These are phyloP conservation scores for Podarcis cretensis DNA, from an alignment of 2,113 vertebrate genomes.

Conservation along the genomic window DNA sequence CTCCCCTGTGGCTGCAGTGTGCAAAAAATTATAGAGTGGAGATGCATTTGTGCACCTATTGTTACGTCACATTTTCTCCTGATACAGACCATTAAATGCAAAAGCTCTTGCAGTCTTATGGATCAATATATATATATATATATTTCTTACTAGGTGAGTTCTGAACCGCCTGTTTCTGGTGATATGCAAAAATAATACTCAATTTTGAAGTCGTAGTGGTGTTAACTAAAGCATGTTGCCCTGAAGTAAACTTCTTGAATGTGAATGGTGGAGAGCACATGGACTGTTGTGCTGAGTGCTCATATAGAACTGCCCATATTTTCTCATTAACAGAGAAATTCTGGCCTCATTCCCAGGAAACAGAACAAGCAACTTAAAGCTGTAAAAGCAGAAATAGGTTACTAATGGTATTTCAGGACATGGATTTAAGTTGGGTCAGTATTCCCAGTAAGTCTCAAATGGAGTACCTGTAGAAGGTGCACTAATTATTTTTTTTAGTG, in stretches of 20 bases:
- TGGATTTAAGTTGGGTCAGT: background rate
- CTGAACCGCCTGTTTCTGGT: background rate
- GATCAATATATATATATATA: background rate
- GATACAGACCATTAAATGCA: background rate
- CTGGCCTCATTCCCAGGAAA: conserved; percentile 1
- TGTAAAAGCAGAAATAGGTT: background rate
- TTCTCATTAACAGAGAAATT: background rate
- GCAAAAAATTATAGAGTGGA: too few species aligned
- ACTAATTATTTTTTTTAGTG: too few species aligned
- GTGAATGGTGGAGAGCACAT: background rate
- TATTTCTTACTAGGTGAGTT: background rate
- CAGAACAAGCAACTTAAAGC: background rate
- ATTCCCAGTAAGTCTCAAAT: background rate
- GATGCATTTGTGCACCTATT: background rate
- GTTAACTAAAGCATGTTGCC: background rate
- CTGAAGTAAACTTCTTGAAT: background rate
- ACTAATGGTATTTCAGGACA: background rate
- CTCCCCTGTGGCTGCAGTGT: too few species aligned
- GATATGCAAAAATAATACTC: background rate
- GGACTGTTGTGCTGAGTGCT: background rate
- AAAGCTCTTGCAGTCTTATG: background rate
- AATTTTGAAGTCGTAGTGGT: background rate
- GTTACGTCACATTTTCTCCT: background rate
- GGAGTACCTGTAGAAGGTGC: background rate
- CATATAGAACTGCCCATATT: background rate